These are phyloP conservation scores for Batillaria attramentaria DNA, from an alignment of 1,140 invertebrate species.

Conservation along the genomic window DNA sequence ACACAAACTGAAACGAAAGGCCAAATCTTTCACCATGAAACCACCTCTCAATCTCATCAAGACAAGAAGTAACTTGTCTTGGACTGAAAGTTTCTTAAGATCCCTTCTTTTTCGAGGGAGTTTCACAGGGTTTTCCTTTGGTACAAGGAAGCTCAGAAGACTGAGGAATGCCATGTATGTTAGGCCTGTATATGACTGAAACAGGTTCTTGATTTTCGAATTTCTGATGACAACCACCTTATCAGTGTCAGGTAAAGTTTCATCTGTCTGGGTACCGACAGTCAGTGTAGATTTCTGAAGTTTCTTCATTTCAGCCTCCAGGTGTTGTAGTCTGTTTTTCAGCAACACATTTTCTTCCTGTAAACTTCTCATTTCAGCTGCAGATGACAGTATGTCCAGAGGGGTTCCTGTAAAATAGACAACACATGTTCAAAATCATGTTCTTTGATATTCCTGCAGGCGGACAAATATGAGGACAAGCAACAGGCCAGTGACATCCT, in stretches of 20 bases:
- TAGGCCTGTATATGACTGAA: conserved; percentile 37
- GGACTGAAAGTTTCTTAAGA: conserved; percentile 14
- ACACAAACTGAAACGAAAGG: conserved; percentile 36
- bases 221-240: conserved; percentile 14
- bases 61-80: conserved; percentile 39
- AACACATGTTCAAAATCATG: background rate
- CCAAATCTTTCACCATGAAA: conserved; percentile 38
- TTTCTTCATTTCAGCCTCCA: conserved; percentile 4
- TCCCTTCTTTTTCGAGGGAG: background rate
- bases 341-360: background rate
- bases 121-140: background rate
- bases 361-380: conserved; percentile 23
- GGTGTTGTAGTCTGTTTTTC: background rate
- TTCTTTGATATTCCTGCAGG: too few relatives aligned
- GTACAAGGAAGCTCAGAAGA: conserved; percentile 28
- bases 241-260: background rate
- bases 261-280: background rate
- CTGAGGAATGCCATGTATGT: conserved; percentile 11
- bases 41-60: conserved; percentile 29
- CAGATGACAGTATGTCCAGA: conserved; percentile 21
- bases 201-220: conserved; percentile 19
- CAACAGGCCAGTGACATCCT: too few relatives aligned
- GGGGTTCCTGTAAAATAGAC: background rate
- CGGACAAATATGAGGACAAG: background rate
- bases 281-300: background rate